Percentiles rank a stretch among this genome's conserved stretches.
Conservation (phyloP, 2,113 vertebrate genomes). For the Melospiza melodia region DNA sequence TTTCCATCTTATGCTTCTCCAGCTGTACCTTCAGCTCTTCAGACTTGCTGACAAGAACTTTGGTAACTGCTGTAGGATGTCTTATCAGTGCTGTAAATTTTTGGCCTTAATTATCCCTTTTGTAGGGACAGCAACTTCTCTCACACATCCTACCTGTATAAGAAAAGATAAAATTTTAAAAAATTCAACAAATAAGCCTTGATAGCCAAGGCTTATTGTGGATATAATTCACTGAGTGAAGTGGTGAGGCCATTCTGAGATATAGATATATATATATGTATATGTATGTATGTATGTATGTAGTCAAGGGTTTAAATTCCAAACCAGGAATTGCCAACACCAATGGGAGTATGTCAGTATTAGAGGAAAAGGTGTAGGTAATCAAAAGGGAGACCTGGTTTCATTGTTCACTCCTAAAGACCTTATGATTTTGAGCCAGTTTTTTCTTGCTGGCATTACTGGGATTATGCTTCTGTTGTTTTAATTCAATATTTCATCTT, state of each 20-base stretch:
- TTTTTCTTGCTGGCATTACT: background rate
- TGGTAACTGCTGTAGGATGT: background rate
- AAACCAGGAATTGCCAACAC: background rate
- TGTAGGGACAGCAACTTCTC: background rate
- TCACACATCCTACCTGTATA: background rate
- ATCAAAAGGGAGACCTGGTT: background rate
- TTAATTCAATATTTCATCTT: conserved; percentile 18
- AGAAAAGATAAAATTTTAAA: background rate
- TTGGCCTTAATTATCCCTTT: background rate
- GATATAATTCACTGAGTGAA: background rate
- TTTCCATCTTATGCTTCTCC: background rate
- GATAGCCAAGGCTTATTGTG: background rate
- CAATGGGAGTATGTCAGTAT: background rate
- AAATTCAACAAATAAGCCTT: background rate
- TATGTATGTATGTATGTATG: no score
- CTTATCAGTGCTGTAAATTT: background rate
- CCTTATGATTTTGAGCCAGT: background rate
- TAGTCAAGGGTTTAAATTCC: background rate
- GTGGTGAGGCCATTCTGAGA: background rate
- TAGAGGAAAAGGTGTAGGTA: background rate
- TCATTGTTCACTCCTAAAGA: background rate
- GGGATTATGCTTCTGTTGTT: background rate
- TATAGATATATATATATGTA: no score
- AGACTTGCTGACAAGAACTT: background rate
- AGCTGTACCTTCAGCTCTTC: background rate